A percentile compares a stretch with the other conserved stretches of the same genome.
Evolutionary conservation across 2,113 vertebrate species (phyloP).

Genomic region (Corythoichthys intestinalis): DNA sequence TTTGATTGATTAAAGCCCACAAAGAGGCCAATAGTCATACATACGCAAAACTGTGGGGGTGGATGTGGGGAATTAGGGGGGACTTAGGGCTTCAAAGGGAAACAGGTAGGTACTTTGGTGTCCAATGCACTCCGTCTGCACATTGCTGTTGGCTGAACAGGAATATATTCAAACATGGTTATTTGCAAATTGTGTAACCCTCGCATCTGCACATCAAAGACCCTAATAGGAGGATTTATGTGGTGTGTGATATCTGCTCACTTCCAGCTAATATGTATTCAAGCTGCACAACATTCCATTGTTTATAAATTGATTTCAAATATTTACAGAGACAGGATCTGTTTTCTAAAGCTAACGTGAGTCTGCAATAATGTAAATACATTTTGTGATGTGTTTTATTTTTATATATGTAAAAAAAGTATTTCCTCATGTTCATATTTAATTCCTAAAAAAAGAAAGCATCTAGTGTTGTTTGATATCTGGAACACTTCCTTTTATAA

Average conservation of each 20-base stretch:
- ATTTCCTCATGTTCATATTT: neutral
- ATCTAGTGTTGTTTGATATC: constrained; percentile 9
- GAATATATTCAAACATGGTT: neutral
- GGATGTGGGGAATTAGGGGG: too few relatives aligned
- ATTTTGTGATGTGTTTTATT: neutral
- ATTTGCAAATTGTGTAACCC: neutral
- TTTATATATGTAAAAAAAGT: neutral
- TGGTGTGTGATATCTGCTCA: neutral
- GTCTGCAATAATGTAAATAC: neutral
- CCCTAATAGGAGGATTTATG: neutral
- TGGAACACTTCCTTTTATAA: neutral
- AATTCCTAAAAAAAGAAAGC: neutral
- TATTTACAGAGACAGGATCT: constrained; percentile 1
- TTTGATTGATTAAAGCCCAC: too few relatives aligned
- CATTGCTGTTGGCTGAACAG: neutral
- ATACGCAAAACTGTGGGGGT: too few relatives aligned
- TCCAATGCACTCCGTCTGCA: neutral
- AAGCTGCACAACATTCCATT: neutral
- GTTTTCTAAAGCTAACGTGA: constrained; percentile 6
- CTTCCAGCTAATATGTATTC: constrained; percentile 3
- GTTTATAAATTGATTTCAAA: constrained; percentile 10
- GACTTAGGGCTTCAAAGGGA: neutral
- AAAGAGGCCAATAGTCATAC: too few relatives aligned
- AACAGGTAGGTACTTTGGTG: neutral
- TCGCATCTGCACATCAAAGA: neutral